These are phyloP conservation scores for Tachuris rubrigastra DNA, from an alignment of 2,113 vertebrate genomes.

Conservation along the genomic window DNA sequence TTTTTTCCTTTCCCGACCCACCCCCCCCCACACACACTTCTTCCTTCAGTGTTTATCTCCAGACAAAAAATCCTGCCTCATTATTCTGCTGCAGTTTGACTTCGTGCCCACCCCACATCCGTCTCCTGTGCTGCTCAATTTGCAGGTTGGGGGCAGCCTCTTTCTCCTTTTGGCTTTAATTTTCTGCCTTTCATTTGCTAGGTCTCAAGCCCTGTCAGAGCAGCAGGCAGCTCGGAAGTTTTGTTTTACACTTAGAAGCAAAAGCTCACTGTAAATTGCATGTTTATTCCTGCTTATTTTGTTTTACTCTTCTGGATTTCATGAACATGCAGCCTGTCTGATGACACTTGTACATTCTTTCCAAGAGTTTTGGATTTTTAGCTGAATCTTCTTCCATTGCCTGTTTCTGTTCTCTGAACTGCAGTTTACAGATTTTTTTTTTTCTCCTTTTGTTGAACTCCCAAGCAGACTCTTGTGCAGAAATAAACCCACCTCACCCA, in stretches of 20 bases:
- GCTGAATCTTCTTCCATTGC: not conserved
- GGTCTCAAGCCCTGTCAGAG: not conserved
- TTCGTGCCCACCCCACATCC: not conserved
- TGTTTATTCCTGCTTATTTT: not conserved
- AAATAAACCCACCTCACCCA: not conserved
- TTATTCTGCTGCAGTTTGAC: not conserved
- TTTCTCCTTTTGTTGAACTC: not conserved
- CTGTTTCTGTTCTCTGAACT: not conserved
- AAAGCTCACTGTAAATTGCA: not conserved
- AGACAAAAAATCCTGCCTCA: not conserved
- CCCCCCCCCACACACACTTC: not conserved
- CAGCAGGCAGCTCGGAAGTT: not conserved
- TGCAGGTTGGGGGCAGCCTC: not conserved
- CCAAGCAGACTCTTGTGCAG: not conserved
- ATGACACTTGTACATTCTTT: not conserved
- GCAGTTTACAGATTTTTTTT: not conserved
- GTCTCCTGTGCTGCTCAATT: not conserved
- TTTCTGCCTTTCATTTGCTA: slow-evolving; percentile 1
- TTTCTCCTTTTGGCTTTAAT: slow-evolving; percentile 1
- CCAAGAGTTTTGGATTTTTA: not conserved
- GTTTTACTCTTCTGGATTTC: not conserved
- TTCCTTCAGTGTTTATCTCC: not conserved
- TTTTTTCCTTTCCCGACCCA: not conserved
- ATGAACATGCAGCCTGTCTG: not conserved
- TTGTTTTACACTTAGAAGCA: not conserved